These are phyloP conservation scores for Acestrorhynchus altus DNA, from an alignment of 2,797 vertebrate species.

Conservation along the genomic window DNA sequence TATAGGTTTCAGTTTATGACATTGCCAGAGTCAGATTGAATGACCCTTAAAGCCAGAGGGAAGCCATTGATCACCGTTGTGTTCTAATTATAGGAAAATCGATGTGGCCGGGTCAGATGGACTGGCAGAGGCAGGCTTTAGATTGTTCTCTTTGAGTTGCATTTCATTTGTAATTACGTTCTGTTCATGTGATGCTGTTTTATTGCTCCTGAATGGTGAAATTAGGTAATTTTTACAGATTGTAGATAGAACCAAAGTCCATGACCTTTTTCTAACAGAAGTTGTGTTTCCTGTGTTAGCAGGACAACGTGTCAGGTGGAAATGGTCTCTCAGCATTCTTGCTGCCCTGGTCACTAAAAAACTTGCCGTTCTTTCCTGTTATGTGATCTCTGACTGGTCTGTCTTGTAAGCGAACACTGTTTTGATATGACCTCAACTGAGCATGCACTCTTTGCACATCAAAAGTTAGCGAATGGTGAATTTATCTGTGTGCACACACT, in stretches of 20 bases:
- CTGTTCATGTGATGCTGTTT: neutral
- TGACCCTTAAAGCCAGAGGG: constrained; percentile 26
- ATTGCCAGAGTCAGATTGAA: constrained; percentile 15
- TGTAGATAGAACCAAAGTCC: neutral
- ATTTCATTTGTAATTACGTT: neutral
- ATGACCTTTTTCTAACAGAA: constrained; percentile 3
- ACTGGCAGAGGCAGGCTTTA: neutral
- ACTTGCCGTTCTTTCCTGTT: constrained; percentile 13
- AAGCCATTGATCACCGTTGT: constrained; percentile 47
- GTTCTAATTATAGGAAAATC: constrained; percentile 53
- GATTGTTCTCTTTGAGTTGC: neutral
- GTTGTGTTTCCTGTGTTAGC: constrained; percentile 8
- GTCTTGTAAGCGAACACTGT: neutral
- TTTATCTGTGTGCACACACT: neutral
- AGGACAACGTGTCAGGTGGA: neutral
- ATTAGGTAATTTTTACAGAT: neutral
- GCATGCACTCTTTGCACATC: neutral
- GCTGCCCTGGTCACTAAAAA: neutral
- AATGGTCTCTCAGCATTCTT: neutral
- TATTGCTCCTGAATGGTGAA: neutral
- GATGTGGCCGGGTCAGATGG: neutral
- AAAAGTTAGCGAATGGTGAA: neutral
- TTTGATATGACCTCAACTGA: neutral
- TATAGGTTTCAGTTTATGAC: constrained; percentile 4
- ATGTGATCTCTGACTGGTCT: neutral